These are phyloP conservation scores for Salvelinus fontinalis DNA, from an alignment of 2,113 vertebrate genomes.

Conservation along the genomic window DNA sequence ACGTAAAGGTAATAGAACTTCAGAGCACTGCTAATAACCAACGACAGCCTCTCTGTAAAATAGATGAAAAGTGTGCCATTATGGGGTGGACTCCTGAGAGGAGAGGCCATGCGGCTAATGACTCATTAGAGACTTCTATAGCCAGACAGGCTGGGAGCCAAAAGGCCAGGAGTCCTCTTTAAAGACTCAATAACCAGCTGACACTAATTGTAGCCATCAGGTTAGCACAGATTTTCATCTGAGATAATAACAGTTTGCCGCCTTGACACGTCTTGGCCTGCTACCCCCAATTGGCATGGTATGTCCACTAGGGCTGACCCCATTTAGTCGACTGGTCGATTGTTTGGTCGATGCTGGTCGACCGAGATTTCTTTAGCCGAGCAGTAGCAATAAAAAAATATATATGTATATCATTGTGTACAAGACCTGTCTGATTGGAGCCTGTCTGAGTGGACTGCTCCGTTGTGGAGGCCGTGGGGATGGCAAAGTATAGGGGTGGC, in stretches of 20 bases:
- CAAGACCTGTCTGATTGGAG: no score
- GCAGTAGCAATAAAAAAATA: slow-evolving; percentile 39
- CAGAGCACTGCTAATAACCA: slow-evolving; percentile 75
- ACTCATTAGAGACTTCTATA: slow-evolving; percentile 79
- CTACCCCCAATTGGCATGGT: slow-evolving; percentile 60
- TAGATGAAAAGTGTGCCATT: slow-evolving; percentile 80
- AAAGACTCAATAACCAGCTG: slow-evolving; percentile 78
- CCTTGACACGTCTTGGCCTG: slow-evolving; percentile 65
- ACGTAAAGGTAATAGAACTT: slow-evolving; percentile 78
- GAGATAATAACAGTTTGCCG: slow-evolving; percentile 77
- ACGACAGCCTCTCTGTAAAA: slow-evolving; percentile 77
- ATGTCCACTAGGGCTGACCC: slow-evolving; percentile 56
- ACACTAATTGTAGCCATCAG: slow-evolving; percentile 78
- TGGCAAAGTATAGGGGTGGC: no score
- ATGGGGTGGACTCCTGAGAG: slow-evolving; percentile 71
- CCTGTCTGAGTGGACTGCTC: slow-evolving; percentile 42
- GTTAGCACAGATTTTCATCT: slow-evolving; percentile 80
- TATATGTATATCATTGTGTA: no score
- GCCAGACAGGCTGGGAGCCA: slow-evolving; percentile 78
- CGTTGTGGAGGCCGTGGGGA: no score
- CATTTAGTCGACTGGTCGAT: no score
- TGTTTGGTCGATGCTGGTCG: no score
- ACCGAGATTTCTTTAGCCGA: slow-evolving; percentile 47
- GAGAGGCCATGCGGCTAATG: slow-evolving; percentile 78
- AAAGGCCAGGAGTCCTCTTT: slow-evolving; percentile 76